Percentiles rank a stretch among this genome's conserved stretches.
Conservation (phyloP, 2,797 vertebrate genomes). For the Lagocephalus sceleratus region DNA sequence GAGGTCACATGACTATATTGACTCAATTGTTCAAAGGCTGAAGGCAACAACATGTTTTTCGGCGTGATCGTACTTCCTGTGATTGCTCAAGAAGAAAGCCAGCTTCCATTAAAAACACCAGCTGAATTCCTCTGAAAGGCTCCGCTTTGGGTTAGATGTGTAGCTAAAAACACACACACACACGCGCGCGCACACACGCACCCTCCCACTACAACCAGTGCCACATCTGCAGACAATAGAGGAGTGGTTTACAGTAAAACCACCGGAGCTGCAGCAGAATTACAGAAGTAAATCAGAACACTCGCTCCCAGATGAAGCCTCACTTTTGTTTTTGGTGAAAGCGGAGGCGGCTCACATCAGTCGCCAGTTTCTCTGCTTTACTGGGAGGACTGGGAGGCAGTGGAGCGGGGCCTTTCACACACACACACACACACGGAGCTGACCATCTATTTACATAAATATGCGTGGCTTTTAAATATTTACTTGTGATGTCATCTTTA, state of each 20-base stretch:
- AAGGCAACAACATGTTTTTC: too few relatives aligned
- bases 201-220: conserved; percentile 40
- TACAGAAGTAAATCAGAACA: conserved; percentile 72
- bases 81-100: background rate
- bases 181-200: conserved; percentile 13
- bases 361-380: conserved; percentile 36
- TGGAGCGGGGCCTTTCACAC: conserved; percentile 32
- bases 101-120: background rate
- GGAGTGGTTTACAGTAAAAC: conserved; percentile 75
- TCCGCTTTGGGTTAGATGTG: conserved; percentile 21
- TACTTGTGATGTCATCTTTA: conserved; percentile 47
- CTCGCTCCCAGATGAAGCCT: conserved; percentile 61
- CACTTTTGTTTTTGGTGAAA: conserved; percentile 69
- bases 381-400: conserved; percentile 38
- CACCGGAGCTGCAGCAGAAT: conserved; percentile 59
- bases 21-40: too few relatives aligned
- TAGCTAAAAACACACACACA: conserved; percentile 11
- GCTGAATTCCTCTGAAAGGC: conserved; percentile 22
- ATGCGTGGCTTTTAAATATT: conserved; percentile 56
- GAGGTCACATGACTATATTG: too few relatives aligned
- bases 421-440: conserved; percentile 25
- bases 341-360: conserved; percentile 55
- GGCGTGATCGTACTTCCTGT: too few relatives aligned
- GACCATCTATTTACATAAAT: conserved; percentile 21
- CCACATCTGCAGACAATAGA: conserved; percentile 70